These are phyloP conservation scores for Amphilophus citrinellus DNA, from an alignment of 2,113 vertebrate genomes.

Conservation along the genomic window DNA sequence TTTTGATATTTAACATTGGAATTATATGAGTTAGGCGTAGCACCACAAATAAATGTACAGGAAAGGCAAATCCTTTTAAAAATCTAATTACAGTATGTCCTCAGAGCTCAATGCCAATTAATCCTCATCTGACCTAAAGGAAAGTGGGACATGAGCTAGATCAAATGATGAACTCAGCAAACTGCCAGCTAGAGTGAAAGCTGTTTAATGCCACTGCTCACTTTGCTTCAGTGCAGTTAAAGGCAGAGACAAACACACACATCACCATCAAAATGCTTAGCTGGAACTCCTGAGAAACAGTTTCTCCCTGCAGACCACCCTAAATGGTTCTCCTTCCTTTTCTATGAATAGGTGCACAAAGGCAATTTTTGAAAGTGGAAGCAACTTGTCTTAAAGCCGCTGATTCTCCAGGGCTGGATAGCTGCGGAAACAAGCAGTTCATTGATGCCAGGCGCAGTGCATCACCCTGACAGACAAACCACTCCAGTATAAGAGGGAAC, in stretches of 20 bases:
- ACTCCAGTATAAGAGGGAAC: constrained; percentile 63
- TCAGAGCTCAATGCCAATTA: constrained; percentile 39
- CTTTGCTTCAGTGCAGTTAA: constrained; percentile 21
- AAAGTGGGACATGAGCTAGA: constrained; percentile 54
- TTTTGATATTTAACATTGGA: not conserved
- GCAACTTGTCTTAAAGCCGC: constrained; percentile 65
- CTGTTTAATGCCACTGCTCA: constrained; percentile 28
- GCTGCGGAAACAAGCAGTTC: constrained; percentile 72
- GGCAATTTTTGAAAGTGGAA: constrained; percentile 65
- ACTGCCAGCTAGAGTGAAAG: constrained; percentile 22
- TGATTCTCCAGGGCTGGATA: constrained; percentile 50
- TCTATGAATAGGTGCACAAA: constrained; percentile 48
- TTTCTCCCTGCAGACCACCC: not conserved
- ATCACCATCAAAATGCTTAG: constrained; percentile 3
- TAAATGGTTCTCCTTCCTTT: not conserved
- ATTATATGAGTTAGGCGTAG: not conserved
- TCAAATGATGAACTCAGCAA: constrained; percentile 54
- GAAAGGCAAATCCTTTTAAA: not conserved
- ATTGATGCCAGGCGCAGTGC: constrained; percentile 72
- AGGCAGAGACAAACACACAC: constrained; percentile 3
- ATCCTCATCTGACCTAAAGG: constrained; percentile 59
- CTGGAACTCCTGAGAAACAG: constrained; percentile 23
- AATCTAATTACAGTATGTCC: constrained; percentile 30
- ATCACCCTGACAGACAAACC: constrained; percentile 71
- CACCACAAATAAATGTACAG: not conserved